Percentiles rank a stretch among this genome's conserved stretches.
Evolutionary conservation across 2,113 vertebrate genomes (phyloP).

Genomic region (Charadrius vociferus): DNA sequence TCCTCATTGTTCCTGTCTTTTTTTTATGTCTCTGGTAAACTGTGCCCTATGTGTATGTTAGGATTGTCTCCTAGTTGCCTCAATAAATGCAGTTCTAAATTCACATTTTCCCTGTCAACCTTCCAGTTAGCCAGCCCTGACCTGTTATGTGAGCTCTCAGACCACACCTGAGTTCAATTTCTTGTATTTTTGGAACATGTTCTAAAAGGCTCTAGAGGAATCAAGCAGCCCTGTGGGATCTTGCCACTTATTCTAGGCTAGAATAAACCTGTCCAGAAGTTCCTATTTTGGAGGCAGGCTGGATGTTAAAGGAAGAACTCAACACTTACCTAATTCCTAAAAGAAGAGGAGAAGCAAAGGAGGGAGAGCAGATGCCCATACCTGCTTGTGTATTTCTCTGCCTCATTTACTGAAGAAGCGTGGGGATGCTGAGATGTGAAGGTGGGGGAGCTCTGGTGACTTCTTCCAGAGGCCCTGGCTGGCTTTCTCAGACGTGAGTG

Average conservation of each 20-base stretch:
- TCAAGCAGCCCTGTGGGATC: not conserved
- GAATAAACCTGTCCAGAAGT: not conserved
- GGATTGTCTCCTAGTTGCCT: not conserved
- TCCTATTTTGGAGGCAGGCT: not conserved
- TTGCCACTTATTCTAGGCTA: not conserved
- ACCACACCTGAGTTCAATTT: not conserved
- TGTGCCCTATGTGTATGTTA: not conserved
- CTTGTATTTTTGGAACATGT: not conserved
- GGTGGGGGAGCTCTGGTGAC: not conserved
- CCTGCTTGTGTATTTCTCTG: not conserved
- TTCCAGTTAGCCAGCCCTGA: not conserved
- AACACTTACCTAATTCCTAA: not conserved
- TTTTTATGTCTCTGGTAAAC: not conserved
- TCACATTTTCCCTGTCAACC: not conserved
- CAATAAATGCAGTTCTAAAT: not conserved
- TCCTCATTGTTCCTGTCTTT: not conserved
- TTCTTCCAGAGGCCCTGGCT: not conserved
- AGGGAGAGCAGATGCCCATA: not conserved
- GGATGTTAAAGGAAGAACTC: not conserved
- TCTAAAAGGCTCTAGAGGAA: not conserved
- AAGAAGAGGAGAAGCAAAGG: not conserved
- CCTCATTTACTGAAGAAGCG: not conserved
- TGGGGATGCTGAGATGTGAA: not conserved
- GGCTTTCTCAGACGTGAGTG: not conserved
- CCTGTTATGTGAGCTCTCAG: not conserved